Evolutionary conservation across 2,888 invertebrate species (phyloP).

Genomic region (Melanostoma mellinum): DNA sequence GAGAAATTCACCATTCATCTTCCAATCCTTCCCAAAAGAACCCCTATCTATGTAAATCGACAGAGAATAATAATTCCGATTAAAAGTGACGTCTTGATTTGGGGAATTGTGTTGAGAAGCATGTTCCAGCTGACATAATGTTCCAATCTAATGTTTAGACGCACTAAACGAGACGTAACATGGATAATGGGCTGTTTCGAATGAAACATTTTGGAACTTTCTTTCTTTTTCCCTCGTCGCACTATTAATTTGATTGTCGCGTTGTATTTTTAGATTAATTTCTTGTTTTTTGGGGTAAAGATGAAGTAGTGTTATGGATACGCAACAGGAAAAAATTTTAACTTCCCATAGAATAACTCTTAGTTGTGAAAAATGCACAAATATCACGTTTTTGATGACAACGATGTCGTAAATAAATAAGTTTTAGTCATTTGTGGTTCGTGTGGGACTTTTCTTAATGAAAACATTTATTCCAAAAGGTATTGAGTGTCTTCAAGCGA

Average conservation of each 20-base stretch:
- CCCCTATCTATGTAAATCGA: conserved; percentile 8
- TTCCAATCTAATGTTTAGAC: conserved; percentile 44
- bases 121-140: conserved; percentile 43
- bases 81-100: conserved; percentile 49
- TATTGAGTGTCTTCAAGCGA: not conserved
- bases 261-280: conserved; percentile 47
- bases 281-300: not conserved
- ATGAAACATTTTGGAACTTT: conserved; percentile 1
- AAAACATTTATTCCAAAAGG: not conserved
- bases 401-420: conserved; percentile 36
- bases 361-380: conserved; percentile 43
- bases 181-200: conserved; percentile 7
- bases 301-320: not conserved
- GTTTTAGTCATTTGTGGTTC: conserved; percentile 27
- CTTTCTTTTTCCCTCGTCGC: conserved; percentile 10
- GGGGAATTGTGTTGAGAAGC: conserved; percentile 34
- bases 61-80: conserved; percentile 27
- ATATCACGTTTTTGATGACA: conserved; percentile 61
- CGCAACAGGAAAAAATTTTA: conserved; percentile 47
- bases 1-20: not conserved
- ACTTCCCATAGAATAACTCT: conserved; percentile 21
- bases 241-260: conserved; percentile 51
- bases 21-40: not conserved
- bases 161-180: conserved; percentile 37
- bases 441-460: conserved; percentile 25